These are phyloP conservation scores for Philopotamus ludificatus DNA, from an alignment of 1,140 invertebrate genomes.

Conservation along the genomic window DNA sequence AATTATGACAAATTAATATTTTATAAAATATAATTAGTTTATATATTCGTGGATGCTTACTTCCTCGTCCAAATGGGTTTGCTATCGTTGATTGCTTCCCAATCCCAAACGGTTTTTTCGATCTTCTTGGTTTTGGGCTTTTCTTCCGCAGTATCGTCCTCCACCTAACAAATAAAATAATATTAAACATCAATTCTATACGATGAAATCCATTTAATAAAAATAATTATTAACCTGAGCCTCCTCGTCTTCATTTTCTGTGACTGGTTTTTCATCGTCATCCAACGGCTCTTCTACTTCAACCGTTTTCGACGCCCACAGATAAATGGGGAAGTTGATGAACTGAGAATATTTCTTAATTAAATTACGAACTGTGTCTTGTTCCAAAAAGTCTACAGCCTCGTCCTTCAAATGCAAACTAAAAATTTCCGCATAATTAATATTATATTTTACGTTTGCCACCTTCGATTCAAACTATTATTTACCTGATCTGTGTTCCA, in stretches of 20 bases:
- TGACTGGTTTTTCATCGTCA: slow-evolving; percentile 51
- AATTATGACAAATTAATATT: slow-evolving; percentile 45
- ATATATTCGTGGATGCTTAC: slow-evolving; percentile 19
- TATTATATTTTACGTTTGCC: background rate
- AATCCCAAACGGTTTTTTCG: slow-evolving; percentile 97
- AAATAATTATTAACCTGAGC: slow-evolving; percentile 53
- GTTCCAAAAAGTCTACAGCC: slow-evolving; percentile 92
- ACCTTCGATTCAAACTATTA: background rate
- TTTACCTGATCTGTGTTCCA: slow-evolving; percentile 71
- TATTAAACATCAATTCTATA: slow-evolving; percentile 1
- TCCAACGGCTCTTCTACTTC: slow-evolving; percentile 80
- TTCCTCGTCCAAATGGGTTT: slow-evolving; percentile 98
- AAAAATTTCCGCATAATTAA: background rate
- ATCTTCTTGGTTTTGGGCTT: slow-evolving; percentile 91
- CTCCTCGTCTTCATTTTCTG: slow-evolving; percentile 63
- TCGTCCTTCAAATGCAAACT: slow-evolving; percentile 95
- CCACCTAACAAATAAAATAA: slow-evolving; percentile 47
- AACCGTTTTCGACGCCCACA: slow-evolving; percentile 93
- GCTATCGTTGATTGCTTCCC: slow-evolving; percentile 93
- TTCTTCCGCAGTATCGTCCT: slow-evolving; percentile 72
- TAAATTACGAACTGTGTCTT: slow-evolving; percentile 84
- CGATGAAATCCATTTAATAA: background rate
- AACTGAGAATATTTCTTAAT: slow-evolving; percentile 99
- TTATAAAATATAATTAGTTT: slow-evolving; percentile 5
- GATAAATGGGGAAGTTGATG: slow-evolving; percentile 97